Evolutionary conservation across 2,888 invertebrate genomes (phyloP).

Genomic region (Mesorhabditis spiculigera): DNA sequence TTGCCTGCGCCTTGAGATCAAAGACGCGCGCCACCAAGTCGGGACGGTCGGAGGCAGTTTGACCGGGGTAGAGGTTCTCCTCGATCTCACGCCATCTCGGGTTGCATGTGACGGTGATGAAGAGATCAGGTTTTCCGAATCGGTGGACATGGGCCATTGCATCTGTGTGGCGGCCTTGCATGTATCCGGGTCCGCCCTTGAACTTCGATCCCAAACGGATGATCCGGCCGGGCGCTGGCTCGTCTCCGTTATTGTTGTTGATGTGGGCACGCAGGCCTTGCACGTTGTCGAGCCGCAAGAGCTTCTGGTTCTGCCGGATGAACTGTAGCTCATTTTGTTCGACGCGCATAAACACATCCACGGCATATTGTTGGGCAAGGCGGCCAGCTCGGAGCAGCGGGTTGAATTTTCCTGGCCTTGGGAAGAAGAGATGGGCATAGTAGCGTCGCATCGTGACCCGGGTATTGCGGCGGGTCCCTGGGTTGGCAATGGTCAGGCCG

Average conservation of each 20-base stretch:
- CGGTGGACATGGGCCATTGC: constrained; percentile 45
- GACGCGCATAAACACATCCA: constrained; percentile 59
- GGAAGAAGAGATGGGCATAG: constrained; percentile 34
- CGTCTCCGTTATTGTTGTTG: background rate
- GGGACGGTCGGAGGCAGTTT: constrained; percentile 38
- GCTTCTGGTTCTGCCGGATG: constrained; percentile 53
- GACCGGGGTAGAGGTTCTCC: constrained; percentile 25
- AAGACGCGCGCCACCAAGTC: constrained; percentile 50
- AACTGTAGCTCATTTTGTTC: constrained; percentile 57
- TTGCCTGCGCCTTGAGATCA: constrained; percentile 32
- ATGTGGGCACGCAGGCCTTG: constrained; percentile 40
- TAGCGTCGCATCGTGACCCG: constrained; percentile 36
- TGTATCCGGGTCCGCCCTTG: constrained; percentile 58
- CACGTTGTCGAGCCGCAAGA: constrained; percentile 44
- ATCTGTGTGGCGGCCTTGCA: constrained; percentile 41
- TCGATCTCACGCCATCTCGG: constrained; percentile 54
- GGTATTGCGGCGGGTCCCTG: constrained; percentile 16
- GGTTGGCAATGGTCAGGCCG: constrained; percentile 8
- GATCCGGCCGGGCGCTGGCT: constrained; percentile 18
- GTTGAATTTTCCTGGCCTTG: constrained; percentile 35
- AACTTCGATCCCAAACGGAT: constrained; percentile 46
- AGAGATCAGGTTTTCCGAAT: constrained; percentile 48
- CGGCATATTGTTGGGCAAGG: constrained; percentile 49
- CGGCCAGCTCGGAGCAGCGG: constrained; percentile 22
- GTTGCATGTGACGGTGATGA: constrained; percentile 57